Base-by-base conservation (phyloP, 2,113 vertebrate genomes). In the Gallinago paraguaiae region DNA sequence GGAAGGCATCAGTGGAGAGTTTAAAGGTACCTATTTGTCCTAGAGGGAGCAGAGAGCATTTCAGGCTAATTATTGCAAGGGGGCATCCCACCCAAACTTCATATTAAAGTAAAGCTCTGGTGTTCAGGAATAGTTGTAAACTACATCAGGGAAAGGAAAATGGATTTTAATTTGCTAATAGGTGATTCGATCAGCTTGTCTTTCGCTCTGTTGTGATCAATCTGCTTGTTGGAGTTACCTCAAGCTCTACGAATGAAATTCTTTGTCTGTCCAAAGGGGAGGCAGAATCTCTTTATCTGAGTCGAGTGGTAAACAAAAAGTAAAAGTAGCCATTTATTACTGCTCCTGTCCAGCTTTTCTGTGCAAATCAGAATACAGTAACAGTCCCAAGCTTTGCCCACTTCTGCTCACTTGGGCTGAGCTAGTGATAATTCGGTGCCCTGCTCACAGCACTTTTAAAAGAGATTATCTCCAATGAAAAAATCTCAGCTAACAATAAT, bases 261-360 rank as follows among this genome's bases (percentile, higher is more conserved):
- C 43, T 48, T 83, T 71, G 24, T 16, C 20, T 50, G 28, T 18
- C 11, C 15, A 33, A 83, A 84, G 27, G 11, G 27, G 30, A 89
- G 24, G 48, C 6, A 92, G 45, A 84, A 63, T 13, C 3, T 59
- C 24, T 65, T 67, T 28, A 30, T 13, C 17, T 57, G 51, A 46
- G 3, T 7, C 1, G 2, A 74, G 41, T 4, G 1, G 1, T n/a
- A 8, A 27, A 37, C 7, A 8, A 25, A 15, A 28, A 33, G 31
- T 4, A 14, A 13, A 75, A 67, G 2, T 13, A 41, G 11, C 28
- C 10, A 23, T 28, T 71, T 70, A 19, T 41, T 51, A 13, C 37
- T 37, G 68, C 39, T 68, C 43, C 11, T 60, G 4, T 13, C 28
- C 63, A n/a, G 8, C 13, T 64, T 59, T 46, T n/a, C 63, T 61